Base-by-base conservation (phyloP, 2,888 invertebrate species). In the Drosophila atripex region DNA sequence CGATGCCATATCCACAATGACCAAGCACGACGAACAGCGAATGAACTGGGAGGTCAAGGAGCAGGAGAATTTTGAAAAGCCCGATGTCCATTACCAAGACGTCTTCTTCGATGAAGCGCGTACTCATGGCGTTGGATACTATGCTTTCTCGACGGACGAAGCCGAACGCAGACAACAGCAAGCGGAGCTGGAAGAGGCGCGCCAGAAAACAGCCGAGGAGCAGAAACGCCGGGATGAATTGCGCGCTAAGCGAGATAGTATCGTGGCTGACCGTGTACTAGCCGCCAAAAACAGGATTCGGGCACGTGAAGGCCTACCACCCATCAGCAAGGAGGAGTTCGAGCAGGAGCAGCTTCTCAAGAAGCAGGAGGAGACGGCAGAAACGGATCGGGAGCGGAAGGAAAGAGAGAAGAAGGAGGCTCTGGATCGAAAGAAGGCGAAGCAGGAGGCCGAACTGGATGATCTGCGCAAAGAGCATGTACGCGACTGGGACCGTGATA, bases 91-190 rank as follows among this genome's bases (percentile, higher is more conserved):
- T 92, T 99, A 99, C 89, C 96, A 98, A 91, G 97, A 98, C 92
- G 93, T 99, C 54, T 93, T 97, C 60, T 97, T 96, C 91, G 96
- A 97, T 91, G 98, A 99, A 94, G 97, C 98, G 0, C 93, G 98
- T 70, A 94, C 95, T 11, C 98, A 98, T 89, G 99, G 98, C 87
- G 97, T 97, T 16, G 97, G 97, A 5, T 99, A 97, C 92, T 98
- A 95, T 91, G 94, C 95, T 21, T 98, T 99, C 91, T 97, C 98
- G 12, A 96, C 95, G 46, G 96, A 98, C 82, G 97, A 97, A 79
- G 93, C 93, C 2, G 94, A 95, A 84, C 94, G 98, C 76, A 92
- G 93, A 1, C 94, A 94, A 79, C 97, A 99, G 91, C 96, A 97
- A 93, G 94, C 95, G 53, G 95, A 95, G 77, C 92, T 99, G 58